These are phyloP conservation scores for Trogon surrucura DNA, from an alignment of 2,113 vertebrate genomes.

Conservation along the genomic window DNA sequence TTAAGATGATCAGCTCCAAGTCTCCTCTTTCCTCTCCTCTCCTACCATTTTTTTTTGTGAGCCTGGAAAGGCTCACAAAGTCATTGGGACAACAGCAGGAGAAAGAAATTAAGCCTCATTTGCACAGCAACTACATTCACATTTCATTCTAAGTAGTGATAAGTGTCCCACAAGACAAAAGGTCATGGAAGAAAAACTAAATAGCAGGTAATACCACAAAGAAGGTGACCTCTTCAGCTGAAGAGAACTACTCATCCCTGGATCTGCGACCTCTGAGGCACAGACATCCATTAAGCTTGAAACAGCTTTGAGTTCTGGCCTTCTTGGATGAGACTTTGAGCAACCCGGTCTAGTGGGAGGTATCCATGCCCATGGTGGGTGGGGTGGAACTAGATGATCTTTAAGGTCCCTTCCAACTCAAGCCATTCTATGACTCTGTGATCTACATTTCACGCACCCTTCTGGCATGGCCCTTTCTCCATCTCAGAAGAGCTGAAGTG, in stretches of 20 bases:
- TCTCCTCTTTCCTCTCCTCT: background rate
- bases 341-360: too few species aligned
- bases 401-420: too few species aligned
- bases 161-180: background rate
- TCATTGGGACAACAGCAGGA: background rate
- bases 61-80: background rate
- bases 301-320: background rate
- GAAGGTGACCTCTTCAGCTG: background rate
- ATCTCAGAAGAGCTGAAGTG: background rate
- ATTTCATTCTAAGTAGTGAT: background rate
- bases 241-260: background rate
- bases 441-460: background rate
- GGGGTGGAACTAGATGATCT: too few species aligned
- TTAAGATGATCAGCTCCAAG: fast-evolving
- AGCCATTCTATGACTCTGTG: too few species aligned
- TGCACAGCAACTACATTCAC: fast-evolving
- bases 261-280: background rate
- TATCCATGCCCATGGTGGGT: too few species aligned
- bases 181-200: background rate
- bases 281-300: background rate
- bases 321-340: too few species aligned
- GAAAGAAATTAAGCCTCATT: background rate
- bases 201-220: background rate
- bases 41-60: background rate
- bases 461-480: background rate